Percentiles rank a stretch among this genome's conserved stretches.
phyloP scores from a whole-genome alignment of 2,797 vertebrate species.

The Danionella dracula region DNA sequence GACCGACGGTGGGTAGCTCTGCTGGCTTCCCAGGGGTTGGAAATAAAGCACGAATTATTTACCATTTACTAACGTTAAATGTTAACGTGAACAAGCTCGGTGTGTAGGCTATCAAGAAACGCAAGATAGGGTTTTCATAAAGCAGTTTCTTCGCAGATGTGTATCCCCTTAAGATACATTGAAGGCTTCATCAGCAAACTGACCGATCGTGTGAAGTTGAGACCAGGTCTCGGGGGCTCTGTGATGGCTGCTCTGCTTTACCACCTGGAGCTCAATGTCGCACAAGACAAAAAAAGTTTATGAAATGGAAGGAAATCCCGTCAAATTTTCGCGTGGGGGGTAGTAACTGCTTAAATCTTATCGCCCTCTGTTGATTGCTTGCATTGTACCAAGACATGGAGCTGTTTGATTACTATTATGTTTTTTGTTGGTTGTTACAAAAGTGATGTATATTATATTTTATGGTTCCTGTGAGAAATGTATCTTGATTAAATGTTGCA shows the following conservation, averaged over 20 bases:
- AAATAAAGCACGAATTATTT: background rate
- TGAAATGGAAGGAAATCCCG: background rate
- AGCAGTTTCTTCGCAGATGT: conserved; percentile 35
- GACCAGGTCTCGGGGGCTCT: background rate
- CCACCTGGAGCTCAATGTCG: background rate
- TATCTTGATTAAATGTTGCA: too few relatives aligned
- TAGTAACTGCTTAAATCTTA: too few relatives aligned
- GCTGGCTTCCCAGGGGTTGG: conserved; percentile 31
- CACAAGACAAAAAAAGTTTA: conserved; percentile 40
- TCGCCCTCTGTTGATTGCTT: too few relatives aligned
- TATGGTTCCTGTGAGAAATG: too few relatives aligned
- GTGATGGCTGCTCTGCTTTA: background rate
- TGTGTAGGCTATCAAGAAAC: too few relatives aligned
- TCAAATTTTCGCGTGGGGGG: background rate
- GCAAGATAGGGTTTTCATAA: too few relatives aligned
- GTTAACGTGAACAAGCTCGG: background rate
- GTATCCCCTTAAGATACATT: conserved; percentile 24
- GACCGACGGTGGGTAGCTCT: background rate
- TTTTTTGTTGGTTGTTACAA: too few relatives aligned
- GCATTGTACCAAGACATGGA: too few relatives aligned
- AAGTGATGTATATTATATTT: too few relatives aligned
- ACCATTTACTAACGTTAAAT: too few relatives aligned
- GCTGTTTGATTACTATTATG: too few relatives aligned
- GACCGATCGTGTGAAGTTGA: background rate
- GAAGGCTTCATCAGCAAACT: conserved; percentile 2